These are phyloP conservation scores for Choreutis nemorana DNA, from an alignment of 2,888 invertebrate species.

Conservation along the genomic window DNA sequence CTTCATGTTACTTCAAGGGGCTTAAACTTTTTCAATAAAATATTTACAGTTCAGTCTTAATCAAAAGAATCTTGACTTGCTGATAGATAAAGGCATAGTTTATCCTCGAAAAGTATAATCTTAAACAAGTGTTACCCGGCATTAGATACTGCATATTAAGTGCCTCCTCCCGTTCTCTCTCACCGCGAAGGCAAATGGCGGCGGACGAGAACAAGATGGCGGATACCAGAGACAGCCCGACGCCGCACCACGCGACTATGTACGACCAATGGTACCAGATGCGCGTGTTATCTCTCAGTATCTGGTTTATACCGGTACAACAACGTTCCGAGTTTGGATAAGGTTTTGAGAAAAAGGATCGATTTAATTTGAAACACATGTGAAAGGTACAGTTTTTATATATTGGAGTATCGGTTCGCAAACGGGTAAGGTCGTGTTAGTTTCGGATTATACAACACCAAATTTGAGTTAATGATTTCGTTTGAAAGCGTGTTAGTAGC, in stretches of 20 bases:
- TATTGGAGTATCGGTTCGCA: no score
- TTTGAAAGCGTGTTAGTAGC: constrained; percentile 56
- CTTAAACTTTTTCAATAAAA: neutral
- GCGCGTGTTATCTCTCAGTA: constrained; percentile 85
- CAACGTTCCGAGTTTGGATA: no score
- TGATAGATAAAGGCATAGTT: no score
- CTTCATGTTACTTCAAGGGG: no score
- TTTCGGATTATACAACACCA: constrained; percentile 29
- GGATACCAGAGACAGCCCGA: constrained; percentile 88
- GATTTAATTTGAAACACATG: no score
- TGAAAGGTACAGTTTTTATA: no score
- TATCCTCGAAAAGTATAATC: no score
- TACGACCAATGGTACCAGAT: constrained; percentile 96
- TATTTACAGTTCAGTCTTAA: neutral
- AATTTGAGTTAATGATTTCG: constrained; percentile 21
- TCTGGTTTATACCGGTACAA: constrained; percentile 66
- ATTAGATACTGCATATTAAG: constrained; percentile 97
- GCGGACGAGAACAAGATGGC: constrained; percentile 93
- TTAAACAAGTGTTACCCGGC: constrained; percentile 94
- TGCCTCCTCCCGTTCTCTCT: constrained; percentile 93
- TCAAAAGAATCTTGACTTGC: no score
- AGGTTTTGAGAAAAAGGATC: no score
- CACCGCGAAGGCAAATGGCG: constrained; percentile 92
- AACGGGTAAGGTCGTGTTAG: no score
- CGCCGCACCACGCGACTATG: constrained; percentile 96